Evolutionary conservation across 2,888 invertebrate species (phyloP).

Genomic region (Pristionchus japonicus): DNA sequence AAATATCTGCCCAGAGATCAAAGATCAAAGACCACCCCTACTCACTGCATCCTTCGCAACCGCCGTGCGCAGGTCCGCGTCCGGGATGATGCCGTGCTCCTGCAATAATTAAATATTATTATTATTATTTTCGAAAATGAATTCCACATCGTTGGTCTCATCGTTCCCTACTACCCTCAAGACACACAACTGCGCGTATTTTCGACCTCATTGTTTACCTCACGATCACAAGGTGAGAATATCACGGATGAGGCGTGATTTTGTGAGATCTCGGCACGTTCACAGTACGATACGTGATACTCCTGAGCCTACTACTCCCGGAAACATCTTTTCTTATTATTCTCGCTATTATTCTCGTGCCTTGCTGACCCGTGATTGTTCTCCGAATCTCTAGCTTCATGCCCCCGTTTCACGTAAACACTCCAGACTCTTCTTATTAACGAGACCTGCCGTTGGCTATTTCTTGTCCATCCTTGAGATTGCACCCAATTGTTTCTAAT

Average conservation of each 20-base stretch:
- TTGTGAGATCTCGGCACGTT: too few relatives aligned
- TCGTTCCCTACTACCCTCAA: too few relatives aligned
- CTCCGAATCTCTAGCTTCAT: background rate
- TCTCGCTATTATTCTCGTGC: background rate
- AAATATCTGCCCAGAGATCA: background rate
- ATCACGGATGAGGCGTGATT: too few relatives aligned
- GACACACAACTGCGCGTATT: too few relatives aligned
- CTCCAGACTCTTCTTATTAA: background rate
- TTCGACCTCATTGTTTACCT: background rate
- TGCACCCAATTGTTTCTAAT: background rate
- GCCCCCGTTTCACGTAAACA: background rate
- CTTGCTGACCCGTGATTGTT: background rate
- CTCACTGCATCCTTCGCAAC: background rate
- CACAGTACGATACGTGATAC: background rate
- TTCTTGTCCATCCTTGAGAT: background rate
- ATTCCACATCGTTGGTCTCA: too few relatives aligned
- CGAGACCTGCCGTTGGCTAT: background rate
- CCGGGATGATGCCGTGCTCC: slow-evolving; percentile 1
- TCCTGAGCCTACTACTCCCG: background rate
- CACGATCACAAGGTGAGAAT: background rate
- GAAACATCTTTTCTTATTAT: background rate
- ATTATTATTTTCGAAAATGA: background rate
- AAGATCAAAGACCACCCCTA: background rate
- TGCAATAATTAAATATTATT: background rate
- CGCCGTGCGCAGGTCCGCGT: background rate